Conservation (phyloP, 2,113 vertebrate species). For the Macquaria ambigua region DNA sequence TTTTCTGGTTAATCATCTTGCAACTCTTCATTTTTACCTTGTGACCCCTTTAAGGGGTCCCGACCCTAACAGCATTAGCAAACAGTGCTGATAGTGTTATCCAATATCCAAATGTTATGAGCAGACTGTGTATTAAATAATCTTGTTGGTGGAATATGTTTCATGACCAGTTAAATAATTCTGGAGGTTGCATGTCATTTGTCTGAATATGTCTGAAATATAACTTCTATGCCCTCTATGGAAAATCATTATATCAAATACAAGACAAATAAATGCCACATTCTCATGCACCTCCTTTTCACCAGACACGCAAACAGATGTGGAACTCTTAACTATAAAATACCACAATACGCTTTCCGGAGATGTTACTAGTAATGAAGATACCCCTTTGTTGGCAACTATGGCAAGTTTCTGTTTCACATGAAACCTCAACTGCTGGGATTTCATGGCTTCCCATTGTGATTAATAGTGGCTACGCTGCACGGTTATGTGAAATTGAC, state of each 20-base stretch:
- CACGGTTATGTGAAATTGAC: slow-evolving; percentile 41
- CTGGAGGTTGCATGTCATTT: neutral
- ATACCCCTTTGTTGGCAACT: neutral
- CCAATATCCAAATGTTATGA: neutral
- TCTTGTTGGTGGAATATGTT: neutral
- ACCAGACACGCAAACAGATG: neutral
- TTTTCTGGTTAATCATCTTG: neutral
- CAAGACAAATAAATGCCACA: neutral
- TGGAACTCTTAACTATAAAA: neutral
- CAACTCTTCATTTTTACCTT: neutral
- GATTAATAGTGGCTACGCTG: slow-evolving; percentile 45
- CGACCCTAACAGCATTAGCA: neutral
- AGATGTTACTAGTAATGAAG: neutral
- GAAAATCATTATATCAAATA: neutral
- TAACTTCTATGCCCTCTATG: neutral
- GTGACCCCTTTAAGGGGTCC: neutral
- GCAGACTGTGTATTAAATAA: neutral
- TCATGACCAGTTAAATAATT: neutral
- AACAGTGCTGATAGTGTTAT: neutral
- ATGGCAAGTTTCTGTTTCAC: slow-evolving; percentile 56
- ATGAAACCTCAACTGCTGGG: slow-evolving; percentile 64
- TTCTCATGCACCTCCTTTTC: neutral
- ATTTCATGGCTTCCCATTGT: slow-evolving; percentile 55
- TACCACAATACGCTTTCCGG: slow-evolving; percentile 15
- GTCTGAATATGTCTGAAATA: neutral